Evolutionary conservation across 2,797 vertebrate genomes (phyloP).

Genomic region (Clarias fuscus): DNA sequence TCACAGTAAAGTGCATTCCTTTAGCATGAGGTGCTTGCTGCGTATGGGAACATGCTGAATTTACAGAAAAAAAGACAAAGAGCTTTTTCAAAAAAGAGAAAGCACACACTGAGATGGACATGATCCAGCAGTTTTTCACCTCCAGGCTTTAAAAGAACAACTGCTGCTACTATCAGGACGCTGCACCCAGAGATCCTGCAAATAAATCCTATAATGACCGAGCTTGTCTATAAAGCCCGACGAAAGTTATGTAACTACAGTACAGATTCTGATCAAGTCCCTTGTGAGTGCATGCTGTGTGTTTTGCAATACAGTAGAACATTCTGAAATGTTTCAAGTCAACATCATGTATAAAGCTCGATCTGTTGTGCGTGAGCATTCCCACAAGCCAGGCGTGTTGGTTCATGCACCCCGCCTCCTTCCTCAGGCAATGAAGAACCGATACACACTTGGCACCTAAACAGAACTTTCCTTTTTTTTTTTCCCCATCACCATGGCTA

Average conservation of each 20-base stretch:
- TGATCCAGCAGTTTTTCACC: not conserved
- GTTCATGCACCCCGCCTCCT: not conserved
- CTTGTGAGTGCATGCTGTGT: not conserved
- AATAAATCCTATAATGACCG: not conserved
- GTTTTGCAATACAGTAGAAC: not conserved
- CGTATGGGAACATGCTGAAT: constrained; percentile 43
- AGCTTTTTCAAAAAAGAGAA: constrained; percentile 32
- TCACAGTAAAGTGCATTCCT: constrained; percentile 38
- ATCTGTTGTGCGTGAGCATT: not conserved
- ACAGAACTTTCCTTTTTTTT: not conserved
- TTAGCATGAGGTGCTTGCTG: constrained; percentile 24
- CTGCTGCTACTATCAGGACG: not conserved
- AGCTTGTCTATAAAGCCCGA: not conserved
- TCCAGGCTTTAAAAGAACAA: not conserved
- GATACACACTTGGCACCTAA: constrained; percentile 24
- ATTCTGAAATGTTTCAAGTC: not conserved
- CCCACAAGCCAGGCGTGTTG: constrained; percentile 17
- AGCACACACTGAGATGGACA: not conserved
- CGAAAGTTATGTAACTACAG: not conserved
- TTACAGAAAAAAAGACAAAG: constrained; percentile 40
- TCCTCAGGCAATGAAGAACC: constrained; percentile 26
- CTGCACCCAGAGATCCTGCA: not conserved
- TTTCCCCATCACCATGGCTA: constrained; percentile 10
- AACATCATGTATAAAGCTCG: not conserved
- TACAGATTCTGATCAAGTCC: not conserved